Evolutionary conservation across 2,888 invertebrate genomes (phyloP).

Genomic region (Lissocephala sabroskyi): DNA sequence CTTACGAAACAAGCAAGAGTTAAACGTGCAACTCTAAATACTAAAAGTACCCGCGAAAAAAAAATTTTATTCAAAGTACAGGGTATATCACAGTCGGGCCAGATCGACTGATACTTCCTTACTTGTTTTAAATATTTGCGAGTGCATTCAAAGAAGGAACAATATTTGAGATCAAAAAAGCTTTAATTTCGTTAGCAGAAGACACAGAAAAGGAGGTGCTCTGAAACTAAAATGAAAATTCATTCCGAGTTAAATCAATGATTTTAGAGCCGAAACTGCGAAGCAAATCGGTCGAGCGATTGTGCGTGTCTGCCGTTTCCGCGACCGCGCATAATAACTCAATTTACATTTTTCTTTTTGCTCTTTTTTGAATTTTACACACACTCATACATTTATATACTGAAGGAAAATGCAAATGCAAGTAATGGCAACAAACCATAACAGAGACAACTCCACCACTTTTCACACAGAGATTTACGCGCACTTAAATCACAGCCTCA

Average conservation of each 20-base stretch:
- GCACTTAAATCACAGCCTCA: slow-evolving; percentile 50
- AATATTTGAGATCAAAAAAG: slow-evolving; percentile 9
- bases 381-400: slow-evolving; percentile 24
- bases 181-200: too few species aligned
- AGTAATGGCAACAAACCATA: slow-evolving; percentile 55
- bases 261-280: too few species aligned
- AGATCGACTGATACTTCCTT: too few species aligned
- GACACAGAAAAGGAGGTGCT: too few species aligned
- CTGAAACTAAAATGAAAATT: too few species aligned
- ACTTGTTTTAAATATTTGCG: neutral
- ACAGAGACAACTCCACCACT: slow-evolving; percentile 37
- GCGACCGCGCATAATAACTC: slow-evolving; percentile 59
- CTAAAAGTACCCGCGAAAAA: too few species aligned
- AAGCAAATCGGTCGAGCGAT: too few species aligned
- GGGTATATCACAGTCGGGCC: too few species aligned
- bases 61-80: too few species aligned
- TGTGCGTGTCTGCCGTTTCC: slow-evolving; percentile 16
- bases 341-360: slow-evolving; percentile 50
- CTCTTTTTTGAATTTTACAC: slow-evolving; percentile 13
- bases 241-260: too few species aligned
- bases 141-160: slow-evolving; percentile 18
- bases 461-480: slow-evolving; percentile 60
- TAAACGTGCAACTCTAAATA: too few species aligned
- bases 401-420: slow-evolving; percentile 44
- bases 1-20: too few species aligned